A percentile compares a stretch with the other conserved stretches of the same genome.
Evolutionary conservation across 1,140 invertebrate species (phyloP).

Genomic region (Brachionus manjavacas): DNA sequence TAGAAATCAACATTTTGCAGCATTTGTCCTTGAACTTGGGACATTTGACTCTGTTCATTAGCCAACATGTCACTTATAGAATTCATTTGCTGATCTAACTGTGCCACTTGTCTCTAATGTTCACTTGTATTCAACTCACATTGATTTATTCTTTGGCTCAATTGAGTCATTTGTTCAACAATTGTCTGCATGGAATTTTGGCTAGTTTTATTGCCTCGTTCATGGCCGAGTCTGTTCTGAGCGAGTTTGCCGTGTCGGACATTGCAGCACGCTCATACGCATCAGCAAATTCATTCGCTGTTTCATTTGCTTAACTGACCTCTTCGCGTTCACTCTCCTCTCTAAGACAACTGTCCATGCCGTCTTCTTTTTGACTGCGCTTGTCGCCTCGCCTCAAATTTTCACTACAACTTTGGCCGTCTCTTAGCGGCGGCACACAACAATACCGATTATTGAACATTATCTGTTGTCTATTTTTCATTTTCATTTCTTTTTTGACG

Average conservation of each 20-base stretch:
- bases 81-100: background rate
- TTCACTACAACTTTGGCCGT: background rate
- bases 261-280: background rate
- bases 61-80: background rate
- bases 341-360: background rate
- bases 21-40: background rate
- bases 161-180: background rate
- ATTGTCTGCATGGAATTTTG: background rate
- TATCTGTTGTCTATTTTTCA: slow-evolving; percentile 18
- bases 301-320: background rate
- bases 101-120: background rate
- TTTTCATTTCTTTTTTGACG: slow-evolving; percentile 18
- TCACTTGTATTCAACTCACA: background rate
- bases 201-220: background rate
- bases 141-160: background rate
- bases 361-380: background rate
- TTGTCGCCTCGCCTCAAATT: background rate
- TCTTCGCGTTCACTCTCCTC: background rate
- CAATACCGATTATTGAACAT: slow-evolving; percentile 29
- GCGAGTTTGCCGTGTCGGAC: background rate
- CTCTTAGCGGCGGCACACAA: background rate
- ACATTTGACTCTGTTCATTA: background rate
- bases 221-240: background rate
- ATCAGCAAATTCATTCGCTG: background rate
- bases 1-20: background rate